A percentile compares a stretch with the other conserved stretches of the same genome.
phyloP scores from a whole-genome alignment of 2,797 vertebrate genomes.

The Tiaroga cobitis region DNA sequence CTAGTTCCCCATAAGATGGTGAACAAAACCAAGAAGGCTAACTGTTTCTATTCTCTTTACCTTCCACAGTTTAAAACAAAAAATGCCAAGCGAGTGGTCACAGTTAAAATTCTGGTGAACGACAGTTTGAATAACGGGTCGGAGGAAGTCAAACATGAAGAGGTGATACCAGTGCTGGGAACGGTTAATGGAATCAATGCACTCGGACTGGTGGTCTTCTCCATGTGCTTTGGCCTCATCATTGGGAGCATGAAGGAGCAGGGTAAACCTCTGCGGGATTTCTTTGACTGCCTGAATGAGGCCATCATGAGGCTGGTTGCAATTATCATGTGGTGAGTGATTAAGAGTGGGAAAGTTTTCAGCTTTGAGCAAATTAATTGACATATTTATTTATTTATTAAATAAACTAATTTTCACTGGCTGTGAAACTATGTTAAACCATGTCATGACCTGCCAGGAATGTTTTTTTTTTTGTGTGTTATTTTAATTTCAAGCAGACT shows the following conservation, averaged over 20 bases:
- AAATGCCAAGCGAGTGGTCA: constrained; percentile 84
- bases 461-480: not conserved
- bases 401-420: not conserved
- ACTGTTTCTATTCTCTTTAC: not conserved
- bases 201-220: constrained; percentile 84
- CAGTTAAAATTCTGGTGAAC: constrained; percentile 77
- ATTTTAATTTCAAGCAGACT: not conserved
- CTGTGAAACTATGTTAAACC: not conserved
- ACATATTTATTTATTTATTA: not conserved
- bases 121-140: constrained; percentile 72
- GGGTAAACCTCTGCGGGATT: constrained; percentile 79
- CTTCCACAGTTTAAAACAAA: constrained; percentile 89
- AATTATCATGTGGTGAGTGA: constrained; percentile 84
- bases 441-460: not conserved
- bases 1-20: too few species aligned
- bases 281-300: constrained; percentile 86
- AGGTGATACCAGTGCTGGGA: constrained; percentile 87
- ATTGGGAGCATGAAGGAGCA: constrained; percentile 83
- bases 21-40: not conserved
- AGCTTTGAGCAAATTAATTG: not conserved
- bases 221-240: constrained; percentile 83
- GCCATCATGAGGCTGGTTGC: constrained; percentile 85
- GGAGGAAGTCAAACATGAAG: constrained; percentile 74
- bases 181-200: constrained; percentile 92
- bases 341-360: not conserved